Conservation (phyloP, 92 coral and sea anemone genomes). For the Epizoanthus stellaris region DNA sequence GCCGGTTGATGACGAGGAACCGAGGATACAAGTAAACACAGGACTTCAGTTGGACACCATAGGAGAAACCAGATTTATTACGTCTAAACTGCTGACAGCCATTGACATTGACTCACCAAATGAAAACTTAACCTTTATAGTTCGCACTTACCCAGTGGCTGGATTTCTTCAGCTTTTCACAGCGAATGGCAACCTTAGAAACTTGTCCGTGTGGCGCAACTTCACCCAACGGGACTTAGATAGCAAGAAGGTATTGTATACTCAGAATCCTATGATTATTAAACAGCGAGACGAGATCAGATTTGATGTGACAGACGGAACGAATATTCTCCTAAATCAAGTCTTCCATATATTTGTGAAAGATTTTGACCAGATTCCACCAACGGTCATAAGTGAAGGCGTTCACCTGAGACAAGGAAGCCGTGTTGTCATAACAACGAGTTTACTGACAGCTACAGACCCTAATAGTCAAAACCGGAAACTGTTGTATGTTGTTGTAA, state of each 20-base stretch:
- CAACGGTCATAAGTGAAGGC: slow-evolving; percentile 87
- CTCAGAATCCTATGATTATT: slow-evolving; percentile 66
- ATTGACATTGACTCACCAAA: slow-evolving; percentile 88
- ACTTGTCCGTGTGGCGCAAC: slow-evolving; percentile 59
- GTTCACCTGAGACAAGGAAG: slow-evolving; percentile 77
- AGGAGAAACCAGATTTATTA: slow-evolving; percentile 86
- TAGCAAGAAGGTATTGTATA: slow-evolving; percentile 73
- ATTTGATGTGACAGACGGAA: slow-evolving; percentile 92
- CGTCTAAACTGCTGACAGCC: slow-evolving; percentile 76
- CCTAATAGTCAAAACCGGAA: slow-evolving; percentile 74
- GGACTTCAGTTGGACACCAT: slow-evolving; percentile 69
- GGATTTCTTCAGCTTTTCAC: slow-evolving; percentile 73
- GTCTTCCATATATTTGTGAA: slow-evolving; percentile 78
- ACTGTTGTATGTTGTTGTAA: slow-evolving; percentile 70
- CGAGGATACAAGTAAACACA: slow-evolving; percentile 74
- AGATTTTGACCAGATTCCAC: slow-evolving; percentile 75
- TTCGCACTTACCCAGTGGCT: slow-evolving; percentile 75
- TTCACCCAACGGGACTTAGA: slow-evolving; percentile 80
- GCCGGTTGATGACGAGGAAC: slow-evolving; percentile 94
- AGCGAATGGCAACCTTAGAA: slow-evolving; percentile 60
- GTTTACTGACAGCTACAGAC: slow-evolving; percentile 83
- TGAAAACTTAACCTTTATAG: slow-evolving; percentile 75
- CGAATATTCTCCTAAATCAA: slow-evolving; percentile 80
- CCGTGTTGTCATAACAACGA: slow-evolving; percentile 78
- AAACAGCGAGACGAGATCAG: slow-evolving; percentile 71